Percentiles rank a stretch among this genome's conserved stretches.
phyloP scores from a whole-genome alignment of 1,140 invertebrate species.

The Papilio aristodemus region DNA sequence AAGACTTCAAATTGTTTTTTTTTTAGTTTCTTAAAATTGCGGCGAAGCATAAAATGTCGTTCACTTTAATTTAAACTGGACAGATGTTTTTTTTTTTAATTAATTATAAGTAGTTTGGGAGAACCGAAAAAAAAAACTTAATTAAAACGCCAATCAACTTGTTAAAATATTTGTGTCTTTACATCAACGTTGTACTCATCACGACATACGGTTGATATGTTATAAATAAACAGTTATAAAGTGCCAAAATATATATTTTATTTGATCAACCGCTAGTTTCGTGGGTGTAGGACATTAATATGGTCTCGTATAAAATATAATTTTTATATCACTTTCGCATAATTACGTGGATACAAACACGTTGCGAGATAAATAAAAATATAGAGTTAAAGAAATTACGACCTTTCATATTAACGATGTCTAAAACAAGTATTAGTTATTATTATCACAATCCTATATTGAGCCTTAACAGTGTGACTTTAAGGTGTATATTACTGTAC shows the following conservation, averaged over 20 bases:
- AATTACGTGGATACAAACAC: too few relatives aligned
- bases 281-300: neutral
- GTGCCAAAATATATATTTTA: slow-evolving; percentile 16
- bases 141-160: neutral
- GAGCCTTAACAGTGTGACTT: too few relatives aligned
- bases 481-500: too few relatives aligned
- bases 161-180: neutral
- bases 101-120: neutral
- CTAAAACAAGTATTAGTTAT: too few relatives aligned
- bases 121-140: neutral
- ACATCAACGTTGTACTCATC: too few relatives aligned
- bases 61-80: neutral
- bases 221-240: neutral
- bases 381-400: too few relatives aligned
- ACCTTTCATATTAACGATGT: too few relatives aligned
- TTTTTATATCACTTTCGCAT: neutral
- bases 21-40: too few relatives aligned
- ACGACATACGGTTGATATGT: neutral
- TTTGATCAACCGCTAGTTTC: neutral
- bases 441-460: too few relatives aligned
- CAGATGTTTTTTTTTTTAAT: neutral
- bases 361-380: too few relatives aligned
- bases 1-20: too few relatives aligned
- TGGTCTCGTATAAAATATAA: neutral
- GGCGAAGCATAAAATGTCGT: too few relatives aligned